Base-by-base conservation (phyloP, 2,888 invertebrate genomes). In the Polydrusus cervinus region DNA sequence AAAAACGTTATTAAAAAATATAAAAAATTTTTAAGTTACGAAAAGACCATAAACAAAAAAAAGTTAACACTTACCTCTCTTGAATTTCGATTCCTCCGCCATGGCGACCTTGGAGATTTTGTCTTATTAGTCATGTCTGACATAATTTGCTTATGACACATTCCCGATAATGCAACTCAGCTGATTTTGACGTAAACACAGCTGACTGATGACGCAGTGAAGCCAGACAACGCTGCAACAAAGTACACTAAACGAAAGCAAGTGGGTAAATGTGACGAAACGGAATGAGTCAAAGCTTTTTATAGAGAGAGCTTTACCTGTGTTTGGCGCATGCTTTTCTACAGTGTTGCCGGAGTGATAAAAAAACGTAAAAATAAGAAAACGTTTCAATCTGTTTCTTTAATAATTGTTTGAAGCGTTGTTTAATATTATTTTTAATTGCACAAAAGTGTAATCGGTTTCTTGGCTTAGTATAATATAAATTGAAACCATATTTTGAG, bases 121-220 rank as follows among this genome's bases (percentile, higher is more conserved):
- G 87, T 88, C 84, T 88, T 88, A 81, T 85, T 86, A 81, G 88
- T 61, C 62, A 81, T 78, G 14, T 80, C 65, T 81, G 87, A 85
- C 83, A 68, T 69, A n/a, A 89, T 88, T 86, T 89, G 89, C 86
- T 87, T 86, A 82, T 90, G 87, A 88, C 91, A 90, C 90, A 91
- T 90, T 78, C 45, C 67, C 55, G 57, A 85, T 87, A 82, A 83
- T 60, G 57, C 38, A 40, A 76, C 73, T 69, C 79, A 78, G 80
- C 78, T 78, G 78, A 77, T 79, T 65, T 61, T 76, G 62, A 73
- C 68, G 70, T 55, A 40, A 69, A 74, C 16, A 67, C 74, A 74
- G 74, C 74, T 74, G 74, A 74, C 57, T 38, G 61, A 38, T 69
- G 64, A 74, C 74, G 74, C 40, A 34, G 51, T 25, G 53, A 38